Evolutionary conservation across 2,113 vertebrate species (phyloP), one percentile per base, ranked within the genome.

Genomic region (Stictonetta naevosa): DNA sequence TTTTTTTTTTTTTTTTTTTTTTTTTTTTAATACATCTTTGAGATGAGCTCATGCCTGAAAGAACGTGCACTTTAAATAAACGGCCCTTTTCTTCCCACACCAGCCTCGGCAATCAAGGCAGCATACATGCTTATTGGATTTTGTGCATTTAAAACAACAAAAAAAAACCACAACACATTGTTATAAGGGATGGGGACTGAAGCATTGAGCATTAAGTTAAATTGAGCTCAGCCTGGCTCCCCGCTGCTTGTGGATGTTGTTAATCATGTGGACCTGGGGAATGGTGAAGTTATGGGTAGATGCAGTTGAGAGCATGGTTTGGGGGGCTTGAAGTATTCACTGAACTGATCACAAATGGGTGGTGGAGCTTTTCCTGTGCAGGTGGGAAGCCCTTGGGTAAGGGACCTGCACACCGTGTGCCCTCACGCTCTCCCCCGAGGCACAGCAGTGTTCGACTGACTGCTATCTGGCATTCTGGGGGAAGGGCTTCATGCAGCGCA

Each of bases 11-110:
- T 75, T 96, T 20, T n/a, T 10, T 58, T 46, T n/a, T n/a, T n/a
- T n/a, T n/a, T n/a, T n/a, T n/a, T n/a, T n/a, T n/a, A n/a, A 50
- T 52, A 5, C 87, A 64, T 97, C 93, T 96, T 82, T 21, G 83
- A 86, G 94, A 97, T 95, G 95, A 96, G 95, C 91, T 96, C 92
- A 94, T 90, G 92, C 83, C 93, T 90, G 86, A 76, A 95, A 72
- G 88, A 96, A 88, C 55, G 31, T 88, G 86, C 52, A 59, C 73
- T 92, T 93, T 44, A 93, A 90, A 92, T 96, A 88, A 97, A 79
- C 31, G 4, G 44, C 76, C 73, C 82, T 72, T 91, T 88, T 78
- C 95, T 75, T 83, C 92, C 80, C 68, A 79, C 23, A 13, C 34
- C 80, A 74, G 72, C 52, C 58, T 22, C 7, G 2, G 92, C 90